Evolutionary conservation across 2,888 invertebrate species (phyloP).

Genomic region (Chalcis sispes): DNA sequence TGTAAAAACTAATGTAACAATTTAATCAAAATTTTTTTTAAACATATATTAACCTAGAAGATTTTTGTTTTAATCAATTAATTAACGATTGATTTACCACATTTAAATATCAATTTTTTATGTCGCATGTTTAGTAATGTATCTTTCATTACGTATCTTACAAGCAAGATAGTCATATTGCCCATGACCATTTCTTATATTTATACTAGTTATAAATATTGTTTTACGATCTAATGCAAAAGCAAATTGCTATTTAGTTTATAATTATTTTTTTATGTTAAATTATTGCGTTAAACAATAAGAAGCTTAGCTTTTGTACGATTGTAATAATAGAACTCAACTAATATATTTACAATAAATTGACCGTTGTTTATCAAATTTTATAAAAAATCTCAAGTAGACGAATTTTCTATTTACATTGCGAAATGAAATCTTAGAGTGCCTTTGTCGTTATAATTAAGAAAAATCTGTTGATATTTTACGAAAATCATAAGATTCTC

Average conservation of each 20-base stretch:
- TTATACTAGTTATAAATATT: conserved; percentile 6
- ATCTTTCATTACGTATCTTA: background rate
- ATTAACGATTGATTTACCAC: too few relatives aligned
- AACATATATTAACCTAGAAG: too few relatives aligned
- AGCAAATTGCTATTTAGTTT: background rate
- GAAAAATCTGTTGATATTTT: conserved; percentile 14
- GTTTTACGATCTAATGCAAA: conserved; percentile 5
- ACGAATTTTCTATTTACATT: too few relatives aligned
- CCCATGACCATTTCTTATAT: conserved; percentile 11
- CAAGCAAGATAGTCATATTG: conserved; percentile 6
- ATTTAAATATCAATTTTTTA: too few relatives aligned
- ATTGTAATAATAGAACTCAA: background rate
- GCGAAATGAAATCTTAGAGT: conserved; percentile 16
- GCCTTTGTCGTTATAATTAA: conserved; percentile 19
- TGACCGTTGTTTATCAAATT: background rate
- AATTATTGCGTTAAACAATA: background rate
- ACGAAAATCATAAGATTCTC: background rate
- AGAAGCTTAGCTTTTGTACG: background rate
- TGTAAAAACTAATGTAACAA: too few relatives aligned
- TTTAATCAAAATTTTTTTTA: too few relatives aligned
- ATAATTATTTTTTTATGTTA: background rate
- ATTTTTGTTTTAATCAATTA: too few relatives aligned
- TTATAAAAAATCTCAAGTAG: too few relatives aligned
- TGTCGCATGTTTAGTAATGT: too few relatives aligned
- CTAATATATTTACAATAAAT: conserved; percentile 8